Conservation (phyloP, 2,888 invertebrate species). For the Heliconius erato region DNA sequence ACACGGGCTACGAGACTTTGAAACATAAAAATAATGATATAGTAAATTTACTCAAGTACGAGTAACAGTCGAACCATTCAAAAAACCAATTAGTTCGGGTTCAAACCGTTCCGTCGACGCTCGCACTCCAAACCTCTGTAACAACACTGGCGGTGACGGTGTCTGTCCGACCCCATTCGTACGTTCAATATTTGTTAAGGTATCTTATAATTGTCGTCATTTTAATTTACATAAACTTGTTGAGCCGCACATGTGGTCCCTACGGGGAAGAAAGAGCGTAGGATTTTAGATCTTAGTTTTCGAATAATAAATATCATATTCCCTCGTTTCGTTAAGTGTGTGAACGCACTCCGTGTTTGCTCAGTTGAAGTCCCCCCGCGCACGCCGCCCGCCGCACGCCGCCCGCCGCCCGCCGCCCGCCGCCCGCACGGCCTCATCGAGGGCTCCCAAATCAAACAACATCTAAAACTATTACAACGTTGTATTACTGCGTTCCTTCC, state of each 20-base stretch:
- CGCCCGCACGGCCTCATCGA: slow-evolving; percentile 30
- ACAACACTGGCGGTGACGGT: background rate
- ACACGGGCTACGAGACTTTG: background rate
- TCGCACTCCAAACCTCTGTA: background rate
- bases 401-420: slow-evolving; percentile 21
- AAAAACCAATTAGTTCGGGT: slow-evolving; percentile 6
- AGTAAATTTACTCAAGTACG: background rate
- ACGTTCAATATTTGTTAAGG: slow-evolving; percentile 31
- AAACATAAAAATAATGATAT: background rate
- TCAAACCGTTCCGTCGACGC: background rate
- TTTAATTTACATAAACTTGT: slow-evolving; percentile 40
- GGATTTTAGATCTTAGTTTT: background rate
- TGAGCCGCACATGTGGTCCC: slow-evolving; percentile 37
- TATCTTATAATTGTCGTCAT: slow-evolving; percentile 39
- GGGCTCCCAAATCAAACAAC: slow-evolving; percentile 52
- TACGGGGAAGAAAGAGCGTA: background rate
- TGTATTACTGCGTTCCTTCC: slow-evolving; percentile 26
- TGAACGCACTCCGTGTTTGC: slow-evolving; percentile 51
- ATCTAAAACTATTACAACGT: slow-evolving; percentile 36
- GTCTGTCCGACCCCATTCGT: slow-evolving; percentile 16
- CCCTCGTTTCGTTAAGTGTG: slow-evolving; percentile 6
- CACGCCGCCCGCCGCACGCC: slow-evolving; percentile 21
- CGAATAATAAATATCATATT: background rate
- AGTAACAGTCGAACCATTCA: background rate
- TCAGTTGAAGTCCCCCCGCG: slow-evolving; percentile 48